These are phyloP conservation scores for Dolichopus griseipennis DNA, from an alignment of 2,888 invertebrate species.

Conservation along the genomic window DNA sequence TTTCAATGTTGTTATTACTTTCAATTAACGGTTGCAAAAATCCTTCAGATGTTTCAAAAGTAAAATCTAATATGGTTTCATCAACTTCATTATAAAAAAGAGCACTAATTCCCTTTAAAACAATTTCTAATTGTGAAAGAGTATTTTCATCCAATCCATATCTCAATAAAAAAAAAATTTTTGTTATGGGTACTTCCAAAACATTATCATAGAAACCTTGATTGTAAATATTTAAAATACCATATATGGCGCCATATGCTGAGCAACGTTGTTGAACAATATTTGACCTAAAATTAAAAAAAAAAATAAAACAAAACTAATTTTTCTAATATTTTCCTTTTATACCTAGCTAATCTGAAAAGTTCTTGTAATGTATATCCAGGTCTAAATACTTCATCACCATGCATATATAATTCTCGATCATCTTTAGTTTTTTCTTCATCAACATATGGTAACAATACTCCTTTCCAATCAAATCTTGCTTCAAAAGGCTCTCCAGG, in stretches of 20 bases:
- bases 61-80: conserved; percentile 63
- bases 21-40: conserved; percentile 52
- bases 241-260: conserved; percentile 70
- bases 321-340: neutral
- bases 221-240: conserved; percentile 62
- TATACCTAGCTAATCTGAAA: conserved; percentile 60
- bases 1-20: conserved; percentile 31
- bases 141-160: conserved; percentile 81
- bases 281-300: conserved; percentile 48
- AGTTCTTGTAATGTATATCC: conserved; percentile 87
- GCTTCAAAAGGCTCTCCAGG: conserved; percentile 64
- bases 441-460: conserved; percentile 63
- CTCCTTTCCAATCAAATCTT: conserved; percentile 73
- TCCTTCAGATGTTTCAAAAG: conserved; percentile 58
- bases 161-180: conserved; percentile 69
- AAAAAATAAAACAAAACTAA: conserved; percentile 7
- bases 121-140: conserved; percentile 61
- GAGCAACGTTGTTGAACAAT: conserved; percentile 76
- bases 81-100: conserved; percentile 69
- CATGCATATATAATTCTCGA: conserved; percentile 78
- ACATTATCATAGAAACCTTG: conserved; percentile 69
- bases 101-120: conserved; percentile 64
- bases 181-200: conserved; percentile 66
- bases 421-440: conserved; percentile 48
- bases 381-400: conserved; percentile 81